Base-by-base conservation (phyloP, 1,140 invertebrate species). In the Eriocheir sinensis region DNA sequence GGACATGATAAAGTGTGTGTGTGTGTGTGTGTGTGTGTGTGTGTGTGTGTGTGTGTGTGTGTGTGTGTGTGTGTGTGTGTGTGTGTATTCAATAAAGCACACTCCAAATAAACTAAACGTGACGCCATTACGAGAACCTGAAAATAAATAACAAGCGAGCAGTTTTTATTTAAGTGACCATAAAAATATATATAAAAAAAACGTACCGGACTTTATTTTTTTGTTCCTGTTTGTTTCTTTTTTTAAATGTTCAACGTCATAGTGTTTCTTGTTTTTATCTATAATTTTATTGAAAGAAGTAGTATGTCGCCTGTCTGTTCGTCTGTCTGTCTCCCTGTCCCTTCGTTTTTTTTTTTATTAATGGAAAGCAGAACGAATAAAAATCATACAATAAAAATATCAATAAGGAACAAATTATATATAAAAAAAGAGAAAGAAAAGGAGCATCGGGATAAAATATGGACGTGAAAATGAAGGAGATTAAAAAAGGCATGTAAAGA, bases 21-120 rank as follows among this genome's bases (percentile, higher is more conserved):
- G n/a, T 15, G 60, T 15, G 12, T 72, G 60, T 72, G 60, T 72
- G 60, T 72, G 60, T 72, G 60, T 72, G 60, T 72, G 60, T 72
- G 60, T 72, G 60, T 72, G 60, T 72, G 60, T 72, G 60, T 72
- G 60, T 72, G 60, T 72, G 60, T 72, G 60, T 72, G 60, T 72
- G 60, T 72, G 60, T 72, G 60, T 72, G 60, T 72, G 60, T 72
- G 60, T 72, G 60, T 72, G 60, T 34, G 30, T 32, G 81, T 32
- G n/a, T 85, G 30, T 85, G 81, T 85, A 40, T 34, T 17, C 9
- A 72, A 21, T 72, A 72, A 72, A 72, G n/a, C n/a, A 72, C 60
- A 72, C n/a, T 72, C 3, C 6, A 72, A 72, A 72, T 72, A 72
- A 72, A 72, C 21, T 72, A 72, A 72, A n/a, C 21, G 60, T n/a